phyloP scores from a whole-genome alignment of 2,888 invertebrate genomes.

The Hydriomena furcata region DNA sequence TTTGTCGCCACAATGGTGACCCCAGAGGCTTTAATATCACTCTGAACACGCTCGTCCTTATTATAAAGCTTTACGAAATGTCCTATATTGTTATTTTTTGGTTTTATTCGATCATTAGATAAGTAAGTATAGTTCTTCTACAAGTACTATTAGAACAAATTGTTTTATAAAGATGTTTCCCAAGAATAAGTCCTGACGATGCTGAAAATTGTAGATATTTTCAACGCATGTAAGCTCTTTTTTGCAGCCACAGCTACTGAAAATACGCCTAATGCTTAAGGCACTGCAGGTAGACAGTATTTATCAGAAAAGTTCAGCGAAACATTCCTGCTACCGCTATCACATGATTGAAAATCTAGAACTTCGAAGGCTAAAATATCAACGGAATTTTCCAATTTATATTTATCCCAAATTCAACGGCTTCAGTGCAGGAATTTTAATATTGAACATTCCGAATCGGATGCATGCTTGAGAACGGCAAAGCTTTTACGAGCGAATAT shows the following conservation, averaged over 20 bases:
- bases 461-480: neutral
- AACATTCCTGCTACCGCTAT: too few species aligned
- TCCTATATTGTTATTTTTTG: conserved; percentile 12
- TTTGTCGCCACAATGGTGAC: conserved; percentile 35
- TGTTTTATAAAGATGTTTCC: too few species aligned
- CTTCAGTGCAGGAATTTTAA: conserved; percentile 21
- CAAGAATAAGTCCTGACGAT: too few species aligned
- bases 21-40: conserved; percentile 32
- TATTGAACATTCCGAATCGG: conserved; percentile 11
- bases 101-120: conserved; percentile 3
- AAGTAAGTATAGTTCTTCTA: too few species aligned
- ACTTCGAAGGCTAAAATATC: conserved; percentile 2
- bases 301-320: too few species aligned
- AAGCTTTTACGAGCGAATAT: neutral
- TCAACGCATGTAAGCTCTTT: too few species aligned
- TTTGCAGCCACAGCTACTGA: too few species aligned
- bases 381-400: conserved; percentile 15
- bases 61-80: conserved; percentile 19
- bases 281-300: too few species aligned
- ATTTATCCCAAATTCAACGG: conserved; percentile 12
- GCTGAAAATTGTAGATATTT: too few species aligned
- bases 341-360: conserved; percentile 10
- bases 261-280: too few species aligned
- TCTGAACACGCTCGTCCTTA: conserved; percentile 31
- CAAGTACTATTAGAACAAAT: too few species aligned